A percentile compares a stretch with the other conserved stretches of the same genome.
phyloP scores from a whole-genome alignment of 2,888 invertebrate genomes.

The Onchidella celtica region DNA sequence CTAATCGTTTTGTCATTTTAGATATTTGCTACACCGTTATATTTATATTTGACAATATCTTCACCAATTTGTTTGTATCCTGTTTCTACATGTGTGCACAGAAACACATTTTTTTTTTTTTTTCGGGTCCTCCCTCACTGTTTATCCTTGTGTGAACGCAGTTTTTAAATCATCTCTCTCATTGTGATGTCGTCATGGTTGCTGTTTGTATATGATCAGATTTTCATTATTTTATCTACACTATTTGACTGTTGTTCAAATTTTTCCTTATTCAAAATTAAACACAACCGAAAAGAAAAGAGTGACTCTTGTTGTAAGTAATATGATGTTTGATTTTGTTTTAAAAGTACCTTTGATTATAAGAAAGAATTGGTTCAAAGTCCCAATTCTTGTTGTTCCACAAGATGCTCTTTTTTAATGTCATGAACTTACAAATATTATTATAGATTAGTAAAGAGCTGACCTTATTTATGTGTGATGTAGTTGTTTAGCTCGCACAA shows the following conservation, averaged over 20 bases:
- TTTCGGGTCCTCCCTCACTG: slow-evolving; percentile 3
- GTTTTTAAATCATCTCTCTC: slow-evolving; percentile 22
- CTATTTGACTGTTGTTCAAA: slow-evolving; percentile 49
- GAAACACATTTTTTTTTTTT: slow-evolving; percentile 25
- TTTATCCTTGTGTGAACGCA: slow-evolving; percentile 26
- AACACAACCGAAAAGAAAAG: slow-evolving; percentile 9
- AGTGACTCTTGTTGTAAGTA: background rate
- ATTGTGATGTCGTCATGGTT: slow-evolving; percentile 44
- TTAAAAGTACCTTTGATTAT: background rate
- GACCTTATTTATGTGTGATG: too few species aligned
- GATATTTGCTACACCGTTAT: too few species aligned
- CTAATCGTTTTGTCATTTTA: too few species aligned
- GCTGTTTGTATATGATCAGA: slow-evolving; percentile 49
- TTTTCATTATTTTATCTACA: slow-evolving; percentile 51
- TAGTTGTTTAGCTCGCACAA: too few species aligned
- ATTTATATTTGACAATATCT: too few species aligned
- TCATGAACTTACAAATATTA: too few species aligned
- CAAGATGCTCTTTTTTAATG: too few species aligned
- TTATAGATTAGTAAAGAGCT: too few species aligned
- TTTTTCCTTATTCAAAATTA: slow-evolving; percentile 47
- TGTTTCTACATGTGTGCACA: slow-evolving; percentile 33
- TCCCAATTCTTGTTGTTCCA: too few species aligned
- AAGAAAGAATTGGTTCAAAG: too few species aligned
- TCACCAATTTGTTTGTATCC: too few species aligned
- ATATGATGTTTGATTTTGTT: background rate